Percentiles rank a stretch among this genome's conserved stretches.
Conservation (phyloP, 2,797 vertebrate species). For the Falco naumanni region DNA sequence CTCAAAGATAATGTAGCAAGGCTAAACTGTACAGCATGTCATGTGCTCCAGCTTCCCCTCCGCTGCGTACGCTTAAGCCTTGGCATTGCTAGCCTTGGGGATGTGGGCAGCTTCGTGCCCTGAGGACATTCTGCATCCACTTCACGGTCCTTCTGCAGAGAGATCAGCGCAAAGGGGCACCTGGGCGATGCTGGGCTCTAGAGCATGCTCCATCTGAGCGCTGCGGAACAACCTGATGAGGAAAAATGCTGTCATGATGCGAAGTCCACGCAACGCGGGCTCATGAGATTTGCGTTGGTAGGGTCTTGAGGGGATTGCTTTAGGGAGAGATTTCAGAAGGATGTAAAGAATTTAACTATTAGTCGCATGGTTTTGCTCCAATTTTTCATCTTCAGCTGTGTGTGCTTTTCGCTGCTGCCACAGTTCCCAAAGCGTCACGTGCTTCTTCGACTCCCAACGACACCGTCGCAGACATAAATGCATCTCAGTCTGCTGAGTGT, state of each 20-base stretch:
- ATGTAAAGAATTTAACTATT: conserved; percentile 40
- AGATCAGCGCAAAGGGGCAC: background rate
- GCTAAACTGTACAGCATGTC: background rate
- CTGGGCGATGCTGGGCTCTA: background rate
- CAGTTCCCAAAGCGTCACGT: background rate
- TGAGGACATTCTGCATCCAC: background rate
- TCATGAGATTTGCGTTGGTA: background rate
- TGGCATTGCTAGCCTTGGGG: background rate
- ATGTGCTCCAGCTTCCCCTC: background rate
- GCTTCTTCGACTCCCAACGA: background rate
- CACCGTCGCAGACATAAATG: background rate
- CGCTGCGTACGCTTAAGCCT: background rate
- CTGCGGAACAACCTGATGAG: background rate
- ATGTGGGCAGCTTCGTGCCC: background rate
- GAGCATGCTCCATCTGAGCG: background rate
- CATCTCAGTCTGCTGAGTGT: background rate
- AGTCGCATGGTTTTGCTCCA: background rate
- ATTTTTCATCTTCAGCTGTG: background rate
- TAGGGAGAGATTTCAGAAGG: background rate
- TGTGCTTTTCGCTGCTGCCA: background rate
- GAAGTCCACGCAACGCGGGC: background rate
- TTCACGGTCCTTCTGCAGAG: background rate
- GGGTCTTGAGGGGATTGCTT: background rate
- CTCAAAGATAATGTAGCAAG: conserved; percentile 7
- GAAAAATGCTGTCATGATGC: background rate